phyloP scores from a whole-genome alignment of 2,113 vertebrate species.

The Lepus europaeus region DNA sequence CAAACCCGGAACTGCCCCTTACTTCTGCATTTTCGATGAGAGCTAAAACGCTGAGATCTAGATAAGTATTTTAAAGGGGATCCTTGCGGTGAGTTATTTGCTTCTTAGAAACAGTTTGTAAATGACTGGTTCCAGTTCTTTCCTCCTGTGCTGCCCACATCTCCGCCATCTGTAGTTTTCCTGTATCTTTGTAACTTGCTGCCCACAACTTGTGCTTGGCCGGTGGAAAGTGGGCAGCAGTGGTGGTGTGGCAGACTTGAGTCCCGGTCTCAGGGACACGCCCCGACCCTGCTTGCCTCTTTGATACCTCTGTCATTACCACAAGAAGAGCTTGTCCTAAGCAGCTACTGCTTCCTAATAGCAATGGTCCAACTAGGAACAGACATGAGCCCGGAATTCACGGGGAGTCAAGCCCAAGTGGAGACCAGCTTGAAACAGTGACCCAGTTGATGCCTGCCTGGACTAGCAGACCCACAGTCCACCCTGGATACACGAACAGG shows the following conservation, averaged over 20 bases:
- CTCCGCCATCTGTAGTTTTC: neutral
- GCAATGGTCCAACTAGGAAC: neutral
- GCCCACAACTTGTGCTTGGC: slow-evolving; percentile 4
- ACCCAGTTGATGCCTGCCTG: neutral
- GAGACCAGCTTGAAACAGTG: neutral
- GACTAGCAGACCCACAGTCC: neutral
- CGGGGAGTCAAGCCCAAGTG: neutral
- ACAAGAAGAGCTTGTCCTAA: neutral
- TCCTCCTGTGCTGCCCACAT: neutral
- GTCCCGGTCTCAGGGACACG: neutral
- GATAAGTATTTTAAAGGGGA: neutral
- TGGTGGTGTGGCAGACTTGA: neutral
- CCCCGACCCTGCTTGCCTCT: neutral
- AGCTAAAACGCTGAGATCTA: slow-evolving; percentile 31
- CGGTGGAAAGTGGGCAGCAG: neutral
- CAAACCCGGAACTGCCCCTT: neutral
- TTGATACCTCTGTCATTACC: neutral
- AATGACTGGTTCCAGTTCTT: neutral
- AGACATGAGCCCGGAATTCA: neutral
- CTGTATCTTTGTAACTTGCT: neutral
- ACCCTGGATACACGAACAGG: neutral
- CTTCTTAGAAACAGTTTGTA: slow-evolving; percentile 30
- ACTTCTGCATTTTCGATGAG: neutral
- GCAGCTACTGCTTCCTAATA: neutral
- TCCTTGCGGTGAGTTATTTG: neutral